phyloP scores from a whole-genome alignment of 2,113 vertebrate genomes.

The Cepphus grylle region DNA sequence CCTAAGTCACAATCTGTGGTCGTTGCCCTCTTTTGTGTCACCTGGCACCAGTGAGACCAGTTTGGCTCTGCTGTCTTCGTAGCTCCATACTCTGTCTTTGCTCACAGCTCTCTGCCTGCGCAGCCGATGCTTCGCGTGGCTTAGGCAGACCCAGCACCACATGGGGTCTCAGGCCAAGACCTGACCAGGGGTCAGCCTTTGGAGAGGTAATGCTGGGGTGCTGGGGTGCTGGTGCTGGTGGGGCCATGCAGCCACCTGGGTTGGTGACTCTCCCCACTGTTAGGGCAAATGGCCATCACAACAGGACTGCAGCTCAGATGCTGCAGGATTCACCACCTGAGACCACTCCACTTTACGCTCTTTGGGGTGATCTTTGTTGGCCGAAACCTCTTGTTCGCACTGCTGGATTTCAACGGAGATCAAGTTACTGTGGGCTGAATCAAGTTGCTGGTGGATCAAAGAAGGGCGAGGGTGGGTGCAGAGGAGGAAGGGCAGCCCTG shows the following conservation, averaged over 20 bases:
- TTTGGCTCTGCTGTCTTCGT: background rate
- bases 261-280: background rate
- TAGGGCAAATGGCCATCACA: background rate
- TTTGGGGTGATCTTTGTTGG: background rate
- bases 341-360: background rate
- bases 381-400: background rate
- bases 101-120: background rate
- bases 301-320: background rate
- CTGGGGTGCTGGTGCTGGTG: background rate
- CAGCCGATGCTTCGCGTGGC: background rate
- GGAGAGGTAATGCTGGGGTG: background rate
- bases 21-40: background rate
- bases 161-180: background rate
- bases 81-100: background rate
- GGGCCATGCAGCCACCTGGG: background rate
- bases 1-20: background rate
- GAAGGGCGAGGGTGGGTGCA: rapidly evolving
- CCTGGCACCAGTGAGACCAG: background rate
- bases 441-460: background rate
- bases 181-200: background rate
- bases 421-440: background rate
- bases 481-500: background rate
- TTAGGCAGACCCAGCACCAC: background rate
- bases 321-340: background rate
- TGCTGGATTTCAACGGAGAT: background rate